Evolutionary conservation across 2,113 vertebrate genomes (phyloP).

Genomic region (Sinocyclocheilus anophthalmus): DNA sequence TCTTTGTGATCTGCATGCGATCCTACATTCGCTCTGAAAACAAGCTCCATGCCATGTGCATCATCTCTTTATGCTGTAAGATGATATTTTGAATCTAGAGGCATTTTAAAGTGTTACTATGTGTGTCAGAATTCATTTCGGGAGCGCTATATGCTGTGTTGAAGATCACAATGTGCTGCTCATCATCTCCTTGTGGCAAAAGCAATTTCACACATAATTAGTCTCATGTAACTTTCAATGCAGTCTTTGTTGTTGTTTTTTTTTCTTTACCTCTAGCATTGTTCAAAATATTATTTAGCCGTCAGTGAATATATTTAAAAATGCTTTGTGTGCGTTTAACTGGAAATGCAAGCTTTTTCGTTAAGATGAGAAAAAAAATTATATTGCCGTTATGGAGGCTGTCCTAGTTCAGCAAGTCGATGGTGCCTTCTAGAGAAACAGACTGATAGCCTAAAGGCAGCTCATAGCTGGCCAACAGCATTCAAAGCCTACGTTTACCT

Average conservation of each 20-base stretch:
- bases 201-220: slow-evolving; percentile 4
- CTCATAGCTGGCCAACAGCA: background rate
- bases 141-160: background rate
- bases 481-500: background rate
- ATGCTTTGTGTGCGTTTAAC: background rate
- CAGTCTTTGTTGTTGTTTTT: background rate
- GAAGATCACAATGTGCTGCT: background rate
- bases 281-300: background rate
- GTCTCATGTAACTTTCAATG: background rate
- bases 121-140: background rate
- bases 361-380: background rate
- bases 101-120: background rate
- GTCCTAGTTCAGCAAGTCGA: background rate
- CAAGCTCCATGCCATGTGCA: slow-evolving; percentile 92
- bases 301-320: background rate
- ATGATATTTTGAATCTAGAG: background rate
- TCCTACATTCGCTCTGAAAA: slow-evolving; percentile 95
- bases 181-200: background rate
- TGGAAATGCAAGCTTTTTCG: background rate
- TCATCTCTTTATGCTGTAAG: slow-evolving; percentile 98
- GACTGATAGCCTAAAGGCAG: background rate
- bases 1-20: slow-evolving; percentile 96
- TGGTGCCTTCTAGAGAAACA: background rate
- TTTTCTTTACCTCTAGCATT: background rate
- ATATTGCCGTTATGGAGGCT: background rate